Evolutionary conservation across 2,888 invertebrate species (phyloP).

Genomic region (Hyalella azteca): DNA sequence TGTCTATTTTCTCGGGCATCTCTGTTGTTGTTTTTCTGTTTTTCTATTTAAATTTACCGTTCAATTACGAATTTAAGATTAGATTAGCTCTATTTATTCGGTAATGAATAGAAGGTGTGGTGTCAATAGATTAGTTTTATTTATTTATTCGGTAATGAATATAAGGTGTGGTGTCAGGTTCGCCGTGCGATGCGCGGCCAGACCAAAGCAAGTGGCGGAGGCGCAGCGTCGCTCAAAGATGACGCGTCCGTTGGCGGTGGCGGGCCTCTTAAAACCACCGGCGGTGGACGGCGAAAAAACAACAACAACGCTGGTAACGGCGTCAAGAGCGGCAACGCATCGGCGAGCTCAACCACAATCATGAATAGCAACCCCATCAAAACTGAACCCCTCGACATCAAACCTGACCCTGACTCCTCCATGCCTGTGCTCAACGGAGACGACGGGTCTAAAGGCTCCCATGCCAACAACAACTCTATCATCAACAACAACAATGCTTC

Average conservation of each 20-base stretch:
- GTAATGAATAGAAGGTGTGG: too few species aligned
- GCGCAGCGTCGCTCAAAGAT: conserved; percentile 23
- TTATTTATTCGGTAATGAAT: too few species aligned
- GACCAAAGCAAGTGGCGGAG: conserved; percentile 29
- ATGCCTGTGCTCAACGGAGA: conserved; percentile 54
- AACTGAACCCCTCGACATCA: conserved; percentile 48
- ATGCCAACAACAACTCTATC: conserved; percentile 48
- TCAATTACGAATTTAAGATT: too few species aligned
- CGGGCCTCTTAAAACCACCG: conserved; percentile 22
- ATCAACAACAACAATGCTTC: conserved; percentile 49
- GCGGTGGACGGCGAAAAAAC: conserved; percentile 44
- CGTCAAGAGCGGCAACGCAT: conserved; percentile 19
- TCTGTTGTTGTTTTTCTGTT: too few species aligned
- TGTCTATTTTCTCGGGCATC: too few species aligned
- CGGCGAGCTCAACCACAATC: neutral
- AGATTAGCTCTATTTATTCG: too few species aligned
- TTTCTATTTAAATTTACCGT: too few species aligned
- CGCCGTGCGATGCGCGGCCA: conserved; percentile 36
- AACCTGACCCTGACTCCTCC: conserved; percentile 52
- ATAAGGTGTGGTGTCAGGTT: neutral
- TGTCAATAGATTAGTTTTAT: too few species aligned
- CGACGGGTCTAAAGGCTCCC: conserved; percentile 25
- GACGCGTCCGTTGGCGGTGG: conserved; percentile 7
- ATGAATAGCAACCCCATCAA: conserved; percentile 47
- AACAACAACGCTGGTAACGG: conserved; percentile 40